Evolutionary conservation across 2,888 invertebrate genomes (phyloP).

Genomic region (Carcina quercana): DNA sequence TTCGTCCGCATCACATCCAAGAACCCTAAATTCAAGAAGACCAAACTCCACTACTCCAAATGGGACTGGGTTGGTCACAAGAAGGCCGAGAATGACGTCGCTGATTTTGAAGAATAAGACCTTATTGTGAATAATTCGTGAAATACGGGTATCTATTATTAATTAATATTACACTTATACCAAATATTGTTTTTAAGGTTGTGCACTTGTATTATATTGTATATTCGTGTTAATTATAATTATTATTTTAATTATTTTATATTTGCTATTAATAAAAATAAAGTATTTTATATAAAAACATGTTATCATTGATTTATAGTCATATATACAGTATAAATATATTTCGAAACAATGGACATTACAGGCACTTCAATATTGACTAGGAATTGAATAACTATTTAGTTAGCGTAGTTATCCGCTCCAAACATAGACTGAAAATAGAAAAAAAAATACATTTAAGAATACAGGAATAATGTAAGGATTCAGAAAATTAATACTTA

Average conservation of each 20-base stretch:
- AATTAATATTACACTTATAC: no score
- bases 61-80: slow-evolving; percentile 78
- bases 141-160: slow-evolving; percentile 37
- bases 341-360: neutral
- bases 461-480: slow-evolving; percentile 10
- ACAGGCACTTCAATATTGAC: slow-evolving; percentile 11
- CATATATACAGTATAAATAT: slow-evolving; percentile 15
- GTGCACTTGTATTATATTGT: slow-evolving; percentile 28
- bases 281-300: slow-evolving; percentile 1
- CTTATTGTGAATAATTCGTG: no score
- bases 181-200: slow-evolving; percentile 33
- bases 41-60: slow-evolving; percentile 74
- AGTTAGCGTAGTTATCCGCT: slow-evolving; percentile 57
- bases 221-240: slow-evolving; percentile 17
- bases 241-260: slow-evolving; percentile 31
- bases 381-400: slow-evolving; percentile 17
- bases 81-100: slow-evolving; percentile 62
- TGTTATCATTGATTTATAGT: slow-evolving; percentile 16
- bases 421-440: slow-evolving; percentile 66
- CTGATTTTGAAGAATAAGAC: slow-evolving; percentile 63
- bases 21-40: slow-evolving; percentile 72
- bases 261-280: slow-evolving; percentile 8
- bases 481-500: slow-evolving; percentile 10
- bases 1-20: slow-evolving; percentile 77
- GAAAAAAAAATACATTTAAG: slow-evolving; percentile 23